A percentile compares a stretch with the other conserved stretches of the same genome.
These are phyloP conservation scores for Temnothorax rugatulus DNA, from an alignment of 2,888 invertebrate species.

Conservation along the genomic window DNA sequence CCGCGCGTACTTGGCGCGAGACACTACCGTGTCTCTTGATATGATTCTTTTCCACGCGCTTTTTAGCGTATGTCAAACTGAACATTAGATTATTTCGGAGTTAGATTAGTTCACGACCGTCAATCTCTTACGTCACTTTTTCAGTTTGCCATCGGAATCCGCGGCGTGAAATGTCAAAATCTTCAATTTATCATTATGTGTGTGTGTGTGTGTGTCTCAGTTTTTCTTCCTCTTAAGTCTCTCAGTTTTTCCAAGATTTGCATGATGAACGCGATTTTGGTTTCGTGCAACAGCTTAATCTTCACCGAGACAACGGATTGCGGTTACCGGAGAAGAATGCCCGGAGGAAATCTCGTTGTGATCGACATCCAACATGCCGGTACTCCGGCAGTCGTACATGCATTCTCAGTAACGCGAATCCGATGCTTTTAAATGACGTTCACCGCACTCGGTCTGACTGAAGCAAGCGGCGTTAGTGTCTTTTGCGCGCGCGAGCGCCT, in stretches of 20 bases:
- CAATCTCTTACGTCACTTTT: not conserved
- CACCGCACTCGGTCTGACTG: constrained; percentile 8
- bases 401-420: constrained; percentile 39
- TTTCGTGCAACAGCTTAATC: constrained; percentile 40
- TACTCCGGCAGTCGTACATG: constrained; percentile 24
- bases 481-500: not conserved
- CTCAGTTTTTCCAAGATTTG: not conserved
- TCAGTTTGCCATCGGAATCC: not conserved
- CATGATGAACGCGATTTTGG: constrained; percentile 3
- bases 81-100: not conserved
- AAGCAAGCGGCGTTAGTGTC: constrained; percentile 27
- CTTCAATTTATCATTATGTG: not conserved
- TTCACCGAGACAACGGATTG: constrained; percentile 3
- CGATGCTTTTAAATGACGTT: constrained; percentile 64
- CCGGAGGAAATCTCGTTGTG: constrained; percentile 37
- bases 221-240: not conserved
- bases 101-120: constrained; percentile 4
- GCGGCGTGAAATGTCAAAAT: not conserved
- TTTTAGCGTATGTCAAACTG: not conserved
- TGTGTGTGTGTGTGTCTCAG: too few species aligned
- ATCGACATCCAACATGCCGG: constrained; percentile 40
- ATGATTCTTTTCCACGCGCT: not conserved
- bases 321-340: constrained; percentile 7
- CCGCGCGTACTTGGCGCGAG: too few species aligned
- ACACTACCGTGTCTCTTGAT: too few species aligned